These are phyloP conservation scores for Mercenaria mercenaria DNA, from an alignment of 1,140 invertebrate species.

Conservation along the genomic window DNA sequence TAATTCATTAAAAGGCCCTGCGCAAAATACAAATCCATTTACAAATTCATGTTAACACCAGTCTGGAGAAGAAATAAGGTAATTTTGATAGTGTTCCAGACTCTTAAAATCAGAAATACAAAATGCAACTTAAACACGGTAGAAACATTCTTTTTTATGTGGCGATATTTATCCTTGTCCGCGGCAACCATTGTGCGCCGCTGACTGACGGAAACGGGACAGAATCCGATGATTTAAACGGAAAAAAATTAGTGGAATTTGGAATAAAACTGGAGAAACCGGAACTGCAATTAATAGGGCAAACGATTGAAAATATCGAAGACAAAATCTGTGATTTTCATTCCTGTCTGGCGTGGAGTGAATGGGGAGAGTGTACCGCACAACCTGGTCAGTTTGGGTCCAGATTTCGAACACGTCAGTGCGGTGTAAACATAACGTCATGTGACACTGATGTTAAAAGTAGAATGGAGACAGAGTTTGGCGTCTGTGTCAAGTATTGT, in stretches of 20 bases:
- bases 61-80: no score
- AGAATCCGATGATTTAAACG: neutral
- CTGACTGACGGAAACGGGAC: neutral
- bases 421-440: neutral
- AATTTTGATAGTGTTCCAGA: no score
- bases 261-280: neutral
- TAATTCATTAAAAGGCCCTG: no score
- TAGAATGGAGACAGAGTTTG: no score
- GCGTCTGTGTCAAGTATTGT: no score
- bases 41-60: no score
- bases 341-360: neutral
- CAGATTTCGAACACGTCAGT: neutral
- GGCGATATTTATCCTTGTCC: no score
- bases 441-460: neutral
- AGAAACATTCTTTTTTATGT: no score
- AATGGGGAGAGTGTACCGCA: neutral
- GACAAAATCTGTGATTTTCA: neutral
- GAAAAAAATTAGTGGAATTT: no score
- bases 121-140: no score
- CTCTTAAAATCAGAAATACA: no score
- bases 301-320: neutral
- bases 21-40: no score
- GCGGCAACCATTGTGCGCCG: neutral
- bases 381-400: neutral
- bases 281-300: neutral